A percentile compares a stretch with the other conserved stretches of the same genome.
phyloP scores from a whole-genome alignment of 2,797 vertebrate genomes.

The Pantherophis alleghaniensis region DNA sequence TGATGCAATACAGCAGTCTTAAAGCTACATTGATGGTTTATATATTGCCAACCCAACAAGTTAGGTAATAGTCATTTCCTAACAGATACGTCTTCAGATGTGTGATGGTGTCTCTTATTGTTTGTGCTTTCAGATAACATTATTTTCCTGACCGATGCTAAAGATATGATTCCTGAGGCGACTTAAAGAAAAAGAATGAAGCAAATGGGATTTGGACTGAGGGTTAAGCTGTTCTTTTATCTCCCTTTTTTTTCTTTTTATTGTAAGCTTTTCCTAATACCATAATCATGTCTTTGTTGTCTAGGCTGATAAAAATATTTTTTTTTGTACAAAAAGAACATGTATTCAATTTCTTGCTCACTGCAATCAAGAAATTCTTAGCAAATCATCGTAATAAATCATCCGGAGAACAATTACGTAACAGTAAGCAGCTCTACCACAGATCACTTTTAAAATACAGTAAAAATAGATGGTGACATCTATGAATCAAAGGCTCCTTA shows the following conservation, averaged over 20 bases:
- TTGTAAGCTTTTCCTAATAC: constrained; percentile 52
- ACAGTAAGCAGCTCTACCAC: not conserved
- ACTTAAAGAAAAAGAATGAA: constrained; percentile 78
- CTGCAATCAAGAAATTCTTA: not conserved
- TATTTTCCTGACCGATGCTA: constrained; percentile 86
- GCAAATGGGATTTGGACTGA: not conserved
- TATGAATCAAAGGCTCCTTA: not conserved
- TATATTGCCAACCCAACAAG: too few relatives aligned
- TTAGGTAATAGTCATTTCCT: too few relatives aligned
- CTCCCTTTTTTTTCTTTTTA: constrained; percentile 13
- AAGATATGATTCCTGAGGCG: constrained; percentile 29
- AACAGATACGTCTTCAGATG: not conserved
- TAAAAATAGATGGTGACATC: not conserved
- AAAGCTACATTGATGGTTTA: too few relatives aligned
- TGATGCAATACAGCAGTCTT: too few relatives aligned
- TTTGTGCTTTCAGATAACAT: constrained; percentile 85
- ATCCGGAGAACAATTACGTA: not conserved
- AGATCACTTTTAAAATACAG: not conserved
- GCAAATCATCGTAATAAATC: not conserved
- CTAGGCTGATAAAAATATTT: constrained; percentile 65
- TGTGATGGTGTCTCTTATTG: not conserved
- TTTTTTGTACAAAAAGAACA: constrained; percentile 63
- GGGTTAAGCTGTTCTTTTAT: constrained; percentile 44
- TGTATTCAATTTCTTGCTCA: not conserved
- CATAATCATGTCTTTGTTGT: constrained; percentile 57